Evolutionary conservation across 2,888 invertebrate genomes (phyloP).

Genomic region (Camptogramma bilineatum): DNA sequence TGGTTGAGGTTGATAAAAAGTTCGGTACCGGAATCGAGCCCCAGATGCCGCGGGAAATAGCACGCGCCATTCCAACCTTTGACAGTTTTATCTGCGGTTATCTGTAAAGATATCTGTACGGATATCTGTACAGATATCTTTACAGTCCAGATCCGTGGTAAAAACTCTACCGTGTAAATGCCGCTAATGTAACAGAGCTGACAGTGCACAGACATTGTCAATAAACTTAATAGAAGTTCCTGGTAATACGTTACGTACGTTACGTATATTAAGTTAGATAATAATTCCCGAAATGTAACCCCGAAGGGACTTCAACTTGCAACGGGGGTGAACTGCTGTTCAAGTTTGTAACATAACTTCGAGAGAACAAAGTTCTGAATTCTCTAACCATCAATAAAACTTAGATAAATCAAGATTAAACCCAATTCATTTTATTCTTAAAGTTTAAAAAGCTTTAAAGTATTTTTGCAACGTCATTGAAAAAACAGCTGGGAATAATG

Average conservation of each 20-base stretch:
- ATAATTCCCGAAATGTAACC: neutral
- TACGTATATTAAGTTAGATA: neutral
- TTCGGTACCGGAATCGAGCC: too few relatives aligned
- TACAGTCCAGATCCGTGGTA: too few relatives aligned
- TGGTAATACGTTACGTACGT: neutral
- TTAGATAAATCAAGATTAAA: neutral
- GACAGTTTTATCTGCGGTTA: too few relatives aligned
- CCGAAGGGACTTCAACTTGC: neutral
- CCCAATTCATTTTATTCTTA: neutral
- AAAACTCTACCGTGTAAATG: too few relatives aligned
- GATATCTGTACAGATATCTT: too few relatives aligned
- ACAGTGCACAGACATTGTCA: neutral
- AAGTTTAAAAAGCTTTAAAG: too few relatives aligned
- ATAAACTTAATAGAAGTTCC: neutral
- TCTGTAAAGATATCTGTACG: too few relatives aligned
- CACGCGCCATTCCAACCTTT: too few relatives aligned
- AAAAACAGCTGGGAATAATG: constrained; percentile 11
- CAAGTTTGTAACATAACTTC: neutral
- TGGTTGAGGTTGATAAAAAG: too few relatives aligned
- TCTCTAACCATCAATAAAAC: neutral
- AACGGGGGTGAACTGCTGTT: neutral
- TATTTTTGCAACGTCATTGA: too few relatives aligned
- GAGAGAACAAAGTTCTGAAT: neutral
- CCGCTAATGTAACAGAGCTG: too few relatives aligned
- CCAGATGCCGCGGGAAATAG: too few relatives aligned